Evolutionary conservation across 2,888 invertebrate species (phyloP).

Genomic region (Cephus rjabovi): DNA sequence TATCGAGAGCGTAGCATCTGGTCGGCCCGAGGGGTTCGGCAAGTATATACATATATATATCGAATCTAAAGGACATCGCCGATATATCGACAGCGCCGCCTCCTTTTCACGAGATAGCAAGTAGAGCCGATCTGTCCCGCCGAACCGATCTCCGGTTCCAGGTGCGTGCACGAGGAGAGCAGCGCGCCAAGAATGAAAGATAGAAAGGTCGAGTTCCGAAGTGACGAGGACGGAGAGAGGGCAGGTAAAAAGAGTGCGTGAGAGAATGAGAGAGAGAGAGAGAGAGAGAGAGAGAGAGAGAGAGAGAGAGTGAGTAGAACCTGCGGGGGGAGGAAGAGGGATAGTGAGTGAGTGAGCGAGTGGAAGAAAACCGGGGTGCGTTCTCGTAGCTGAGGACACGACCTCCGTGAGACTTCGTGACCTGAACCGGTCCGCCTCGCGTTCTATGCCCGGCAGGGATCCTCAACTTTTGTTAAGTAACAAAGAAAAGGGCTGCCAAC

Average conservation of each 20-base stretch:
- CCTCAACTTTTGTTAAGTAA: slow-evolving; percentile 48
- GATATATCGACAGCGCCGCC: not conserved
- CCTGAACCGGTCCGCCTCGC: slow-evolving; percentile 63
- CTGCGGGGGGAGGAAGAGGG: not conserved
- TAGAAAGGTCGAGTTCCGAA: slow-evolving; percentile 29
- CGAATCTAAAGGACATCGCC: not conserved
- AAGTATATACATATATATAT: not conserved
- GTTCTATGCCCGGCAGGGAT: slow-evolving; percentile 53
- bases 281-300: slow-evolving; percentile 1
- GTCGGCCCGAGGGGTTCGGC: not conserved
- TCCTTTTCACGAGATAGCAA: not conserved
- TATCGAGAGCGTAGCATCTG: slow-evolving; percentile 41
- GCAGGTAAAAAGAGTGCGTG: not conserved
- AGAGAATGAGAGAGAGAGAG: not conserved
- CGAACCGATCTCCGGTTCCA: not conserved
- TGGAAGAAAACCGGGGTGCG: slow-evolving; percentile 34
- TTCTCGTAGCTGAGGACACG: slow-evolving; percentile 46
- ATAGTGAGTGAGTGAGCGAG: not conserved
- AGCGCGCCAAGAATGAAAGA: slow-evolving; percentile 20
- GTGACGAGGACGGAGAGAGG: not conserved
- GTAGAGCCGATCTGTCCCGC: not conserved
- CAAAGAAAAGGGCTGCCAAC: not conserved
- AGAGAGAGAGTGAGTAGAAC: not conserved
- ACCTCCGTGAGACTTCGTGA: slow-evolving; percentile 54
- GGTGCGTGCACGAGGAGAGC: slow-evolving; percentile 5